A percentile compares a stretch with the other conserved stretches of the same genome.
Evolutionary conservation across 2,888 invertebrate genomes (phyloP).

Genomic region (Folsomia candida): DNA sequence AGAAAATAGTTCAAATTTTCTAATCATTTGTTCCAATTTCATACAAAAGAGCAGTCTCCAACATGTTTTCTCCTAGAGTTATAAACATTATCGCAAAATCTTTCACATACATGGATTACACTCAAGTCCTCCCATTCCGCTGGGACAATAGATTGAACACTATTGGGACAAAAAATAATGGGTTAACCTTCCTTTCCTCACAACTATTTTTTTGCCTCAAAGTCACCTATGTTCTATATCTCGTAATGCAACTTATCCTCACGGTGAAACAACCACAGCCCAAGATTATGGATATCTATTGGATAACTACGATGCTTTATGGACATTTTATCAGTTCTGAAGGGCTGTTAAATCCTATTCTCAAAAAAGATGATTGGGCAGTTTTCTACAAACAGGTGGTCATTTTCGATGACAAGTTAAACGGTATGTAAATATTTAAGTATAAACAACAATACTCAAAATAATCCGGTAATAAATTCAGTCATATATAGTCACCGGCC

Average conservation of each 20-base stretch:
- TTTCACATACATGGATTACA: neutral
- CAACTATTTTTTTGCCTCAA: neutral
- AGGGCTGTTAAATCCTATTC: neutral
- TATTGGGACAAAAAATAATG: neutral
- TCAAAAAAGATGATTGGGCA: neutral
- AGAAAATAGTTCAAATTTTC: too few relatives aligned
- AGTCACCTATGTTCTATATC: neutral
- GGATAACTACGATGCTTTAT: neutral
- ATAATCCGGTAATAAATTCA: too few relatives aligned
- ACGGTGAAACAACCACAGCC: neutral
- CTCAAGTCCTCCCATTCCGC: neutral
- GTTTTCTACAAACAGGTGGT: neutral
- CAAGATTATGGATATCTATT: constrained; percentile 3
- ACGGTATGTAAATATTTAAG: too few relatives aligned
- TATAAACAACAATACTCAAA: too few relatives aligned
- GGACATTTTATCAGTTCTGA: neutral
- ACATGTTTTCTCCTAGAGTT: neutral
- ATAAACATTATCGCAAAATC: neutral
- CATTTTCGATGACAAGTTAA: neutral
- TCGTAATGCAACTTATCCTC: neutral
- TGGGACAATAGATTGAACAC: neutral
- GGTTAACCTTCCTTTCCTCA: neutral
- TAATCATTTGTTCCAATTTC: too few relatives aligned
- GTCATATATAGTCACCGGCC: too few relatives aligned
- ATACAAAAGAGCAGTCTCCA: too few relatives aligned